Base-by-base conservation (phyloP, 2,113 vertebrate genomes). In the Podarcis muralis region DNA sequence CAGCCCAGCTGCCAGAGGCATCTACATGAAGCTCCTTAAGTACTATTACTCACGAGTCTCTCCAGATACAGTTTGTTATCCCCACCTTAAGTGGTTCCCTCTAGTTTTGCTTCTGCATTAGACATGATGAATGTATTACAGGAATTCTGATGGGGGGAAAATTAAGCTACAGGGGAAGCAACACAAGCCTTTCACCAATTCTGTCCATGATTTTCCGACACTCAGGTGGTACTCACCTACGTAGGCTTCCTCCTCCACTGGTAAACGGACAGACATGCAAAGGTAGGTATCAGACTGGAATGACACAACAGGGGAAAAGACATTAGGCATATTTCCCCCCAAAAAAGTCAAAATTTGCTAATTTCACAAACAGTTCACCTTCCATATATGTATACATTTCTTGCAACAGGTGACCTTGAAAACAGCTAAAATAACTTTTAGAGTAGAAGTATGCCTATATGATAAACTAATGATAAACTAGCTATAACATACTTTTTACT, bases 241-340 rank as follows among this genome's bases (percentile, higher is more conserved):
- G 74, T 98, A 99, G 43, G 97, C 93, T 93, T 99, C 98, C 91
- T 94, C 96, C 88, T 93, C 96, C 43, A 97, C 95, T 0, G 98
- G 98, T 89, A 99, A 96, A 76, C 96, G 96, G 95, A 98, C 93
- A 11, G 98, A 97, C 97, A 98, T 98, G 96, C 99, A 99, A 92
- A 98, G 96, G 96, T 99, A 99, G 8, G 98, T 97, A 95, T 99
- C 99, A 1, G 99, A 98, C 99, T 99, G 94, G 95, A 94, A 96
- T 83, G 94, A 90, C 18, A 94, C 90, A 68, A 91, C 76, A 94
- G 22, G 37, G 65, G 48, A 6, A 27, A 77, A 37, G 68, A 27
- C 18, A 23, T 88, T 57, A 84, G 13, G 18, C 12, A 32, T n/a
- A 68, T 40, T 48, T 85, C 57, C 35, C n/a, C 71, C 71, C 2